phyloP scores from a whole-genome alignment of 92 coral and sea anemone genomes.

The Hydrozoanthus gracilis region DNA sequence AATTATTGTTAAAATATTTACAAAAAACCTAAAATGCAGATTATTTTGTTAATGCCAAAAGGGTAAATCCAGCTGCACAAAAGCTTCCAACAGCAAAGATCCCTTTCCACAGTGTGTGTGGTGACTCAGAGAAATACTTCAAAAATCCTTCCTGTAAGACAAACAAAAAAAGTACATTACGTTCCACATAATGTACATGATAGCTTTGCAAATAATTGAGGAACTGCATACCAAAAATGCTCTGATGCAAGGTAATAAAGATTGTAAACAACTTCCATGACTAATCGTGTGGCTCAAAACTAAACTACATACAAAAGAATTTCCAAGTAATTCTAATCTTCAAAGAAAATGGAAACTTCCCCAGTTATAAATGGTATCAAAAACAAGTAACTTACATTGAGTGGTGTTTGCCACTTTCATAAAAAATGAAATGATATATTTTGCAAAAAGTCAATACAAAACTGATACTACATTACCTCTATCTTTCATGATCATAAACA shows the following conservation, averaged over 20 bases:
- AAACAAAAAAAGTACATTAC: neutral
- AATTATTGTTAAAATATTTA: conserved; percentile 9
- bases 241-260: no score
- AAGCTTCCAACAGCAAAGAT: conserved; percentile 93
- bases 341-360: no score
- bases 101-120: conserved; percentile 91
- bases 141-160: conserved; percentile 90
- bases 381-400: no score
- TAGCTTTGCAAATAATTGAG: neutral
- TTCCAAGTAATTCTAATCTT: no score
- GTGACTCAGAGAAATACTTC: conserved; percentile 90
- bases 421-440: no score
- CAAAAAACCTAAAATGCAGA: conserved; percentile 13
- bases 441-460: no score
- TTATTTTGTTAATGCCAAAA: conserved; percentile 88
- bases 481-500: no score
- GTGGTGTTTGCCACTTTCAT: no score
- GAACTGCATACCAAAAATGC: neutral
- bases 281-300: neutral
- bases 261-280: neutral
- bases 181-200: neutral
- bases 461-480: no score
- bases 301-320: neutral
- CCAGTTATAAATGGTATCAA: no score
- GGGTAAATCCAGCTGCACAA: conserved; percentile 97